Base-by-base conservation (phyloP, 2,797 vertebrate species). In the Halcyon badia region DNA sequence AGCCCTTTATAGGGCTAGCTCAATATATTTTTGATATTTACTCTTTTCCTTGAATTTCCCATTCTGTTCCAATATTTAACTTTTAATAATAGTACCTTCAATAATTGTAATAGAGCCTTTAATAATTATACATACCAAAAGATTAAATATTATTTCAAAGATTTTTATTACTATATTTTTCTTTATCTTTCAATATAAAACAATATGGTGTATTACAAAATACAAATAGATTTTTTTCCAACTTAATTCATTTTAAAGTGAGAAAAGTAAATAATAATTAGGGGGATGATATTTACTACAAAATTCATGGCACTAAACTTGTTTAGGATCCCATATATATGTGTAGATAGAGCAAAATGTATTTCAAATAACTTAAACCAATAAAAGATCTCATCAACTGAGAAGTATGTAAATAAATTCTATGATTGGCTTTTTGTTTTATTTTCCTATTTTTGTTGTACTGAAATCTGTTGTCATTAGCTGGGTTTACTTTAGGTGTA, bases 301-400 rank as follows among this genome's bases (percentile, higher is more conserved):
- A 91, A 90, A 94, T 96, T 80, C 49, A 90, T 39, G 51, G 46
- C 94, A 68, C 39, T 81, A 88, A 80, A 77, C 70, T 69, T 93
- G 31, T 77, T 95, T 89, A 78, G 44, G 73, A 96, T 85, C n/a
- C 16, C 37, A 39, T 73, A 56, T 30, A 9, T 49, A 39, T 18
- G 5, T 20, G 15, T 15, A 44, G 35, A 25, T 46, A 85, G 10
- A 77, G 31, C 1, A 1, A 78, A 72, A 84, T n/a, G 9, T 31
- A 83, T 83, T 89, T 79, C 49, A 95, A 69, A n/a, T n/a, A 66
- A 64, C 22, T 46, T 77, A 49, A 2, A 64, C 33, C 30, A 84
- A 9, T n/a, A 87, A 83, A 79, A 31, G 20, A 41, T 20, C 20
- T 78, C 51, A 44, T 54, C 19, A 87, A 42, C 21, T 39, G 60